Conservation (phyloP, 2,797 vertebrate species). For the Acrocephalus scirpaceus region DNA sequence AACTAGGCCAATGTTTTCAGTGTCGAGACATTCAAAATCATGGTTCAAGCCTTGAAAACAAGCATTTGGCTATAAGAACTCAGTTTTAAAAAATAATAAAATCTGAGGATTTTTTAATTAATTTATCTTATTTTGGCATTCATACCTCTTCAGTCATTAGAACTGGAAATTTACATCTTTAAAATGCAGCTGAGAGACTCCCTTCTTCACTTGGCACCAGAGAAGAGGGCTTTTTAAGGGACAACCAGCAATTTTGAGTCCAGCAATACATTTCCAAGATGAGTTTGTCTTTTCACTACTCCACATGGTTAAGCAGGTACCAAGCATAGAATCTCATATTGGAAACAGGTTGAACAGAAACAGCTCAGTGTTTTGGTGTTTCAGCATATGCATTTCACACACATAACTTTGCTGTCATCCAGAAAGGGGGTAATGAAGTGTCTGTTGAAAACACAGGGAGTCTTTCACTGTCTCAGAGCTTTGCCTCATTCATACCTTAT, state of each 20-base stretch:
- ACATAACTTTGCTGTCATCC: not conserved
- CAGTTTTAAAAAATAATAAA: not conserved
- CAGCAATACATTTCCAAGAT: not conserved
- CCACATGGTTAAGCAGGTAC: conserved; percentile 4
- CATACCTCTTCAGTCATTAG: not conserved
- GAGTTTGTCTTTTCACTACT: not conserved
- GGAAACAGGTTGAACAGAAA: not conserved
- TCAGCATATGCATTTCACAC: not conserved
- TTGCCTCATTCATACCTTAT: not conserved
- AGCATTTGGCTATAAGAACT: not conserved
- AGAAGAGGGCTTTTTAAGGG: not conserved
- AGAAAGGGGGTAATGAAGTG: not conserved
- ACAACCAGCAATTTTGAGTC: not conserved
- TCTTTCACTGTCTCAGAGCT: not conserved
- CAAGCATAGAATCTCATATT: not conserved
- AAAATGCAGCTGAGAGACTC: not conserved
- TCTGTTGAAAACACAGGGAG: not conserved
- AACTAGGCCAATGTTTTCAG: not conserved
- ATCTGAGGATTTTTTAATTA: not conserved
- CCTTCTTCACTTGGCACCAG: not conserved
- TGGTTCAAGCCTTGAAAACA: not conserved
- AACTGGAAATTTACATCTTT: not conserved
- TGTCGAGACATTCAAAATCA: not conserved
- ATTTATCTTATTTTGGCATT: conserved; percentile 10
- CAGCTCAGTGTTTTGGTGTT: not conserved